Evolutionary conservation across 2,888 invertebrate species (phyloP), one percentile per base, ranked within the genome.

Genomic region (Amaurobius ferox): DNA sequence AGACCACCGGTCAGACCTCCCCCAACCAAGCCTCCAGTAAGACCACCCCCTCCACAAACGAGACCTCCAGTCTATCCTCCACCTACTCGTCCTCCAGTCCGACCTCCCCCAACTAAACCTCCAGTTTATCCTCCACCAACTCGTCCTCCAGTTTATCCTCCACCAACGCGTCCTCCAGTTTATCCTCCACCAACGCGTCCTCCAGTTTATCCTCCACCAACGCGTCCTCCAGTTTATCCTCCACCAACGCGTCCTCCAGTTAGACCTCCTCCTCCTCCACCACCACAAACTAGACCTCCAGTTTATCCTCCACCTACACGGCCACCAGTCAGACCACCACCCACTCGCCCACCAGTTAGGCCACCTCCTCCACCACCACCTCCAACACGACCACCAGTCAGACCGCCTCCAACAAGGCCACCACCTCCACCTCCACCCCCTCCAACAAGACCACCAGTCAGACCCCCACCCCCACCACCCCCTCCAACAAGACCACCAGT

Each of bases 321-420:
- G 28, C 87, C 86, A 28, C 79, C 86, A 6, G 44, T 64, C 3
- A 16, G 48, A 7, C 85, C 76, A 2, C 48, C 73, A 30, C 76
- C 77, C 19, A 62, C 79, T 0, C n/a, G 40, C 66, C 83, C 87
- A 3, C 81, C 86, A 29, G 32, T 67, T 13, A 44, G 79, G 16
- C 64, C 71, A 13, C 64, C 85, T 23, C 79, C 85, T 11, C 85
- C 6, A 44, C 74, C 0, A 74, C 66, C 76, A 13, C 61, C 64
- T 39, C 35, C 16, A 40, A 23, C 64, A 0, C 64, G 9, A 28
- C 16, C 55, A 44, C 55, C 73, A 6, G 32, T 30, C 13, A 32
- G 76, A 11, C 48, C 71, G 6, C 86, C 79, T 13, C 39, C 67
- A 7, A 29, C 67, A 73, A 35, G 16, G 28, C 72, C 70, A 19